phyloP scores from a whole-genome alignment of 2,797 vertebrate genomes.

The Pelobates cultripes region DNA sequence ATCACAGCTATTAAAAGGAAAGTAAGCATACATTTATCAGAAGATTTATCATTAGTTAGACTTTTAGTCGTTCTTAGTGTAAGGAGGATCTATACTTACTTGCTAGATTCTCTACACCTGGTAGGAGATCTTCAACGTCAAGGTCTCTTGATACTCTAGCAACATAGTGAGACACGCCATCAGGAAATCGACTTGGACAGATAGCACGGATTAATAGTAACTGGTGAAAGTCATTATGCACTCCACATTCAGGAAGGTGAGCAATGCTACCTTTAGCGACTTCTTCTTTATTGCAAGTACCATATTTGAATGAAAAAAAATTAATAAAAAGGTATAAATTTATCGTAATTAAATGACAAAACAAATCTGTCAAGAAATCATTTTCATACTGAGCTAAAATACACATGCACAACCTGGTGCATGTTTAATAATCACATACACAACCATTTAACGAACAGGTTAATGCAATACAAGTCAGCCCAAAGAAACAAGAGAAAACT shows the following conservation, averaged over 20 bases:
- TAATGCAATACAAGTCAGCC: too few relatives aligned
- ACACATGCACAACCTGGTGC: too few relatives aligned
- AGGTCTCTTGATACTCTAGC: constrained; percentile 2
- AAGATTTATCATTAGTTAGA: too few relatives aligned
- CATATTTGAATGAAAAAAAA: background rate
- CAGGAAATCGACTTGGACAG: constrained; percentile 26
- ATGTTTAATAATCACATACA: too few relatives aligned
- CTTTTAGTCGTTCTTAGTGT: too few relatives aligned
- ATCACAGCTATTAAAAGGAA: too few relatives aligned
- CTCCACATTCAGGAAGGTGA: constrained; percentile 25
- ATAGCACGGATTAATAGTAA: constrained; percentile 45
- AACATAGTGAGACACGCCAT: constrained; percentile 42
- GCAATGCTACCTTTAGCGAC: background rate
- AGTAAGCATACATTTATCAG: too few relatives aligned
- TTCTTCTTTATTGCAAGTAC: background rate
- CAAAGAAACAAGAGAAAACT: too few relatives aligned
- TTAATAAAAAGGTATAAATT: background rate
- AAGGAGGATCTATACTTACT: constrained; percentile 10
- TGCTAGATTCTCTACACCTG: constrained; percentile 20
- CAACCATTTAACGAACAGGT: too few relatives aligned
- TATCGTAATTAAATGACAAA: background rate
- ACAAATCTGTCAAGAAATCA: too few relatives aligned
- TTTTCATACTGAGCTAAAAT: too few relatives aligned
- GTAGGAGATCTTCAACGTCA: constrained; percentile 1
- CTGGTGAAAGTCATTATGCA: constrained; percentile 29